Evolutionary conservation across 2,888 invertebrate species (phyloP), one percentile per base, ranked within the genome.

Genomic region (Thereva unica): DNA sequence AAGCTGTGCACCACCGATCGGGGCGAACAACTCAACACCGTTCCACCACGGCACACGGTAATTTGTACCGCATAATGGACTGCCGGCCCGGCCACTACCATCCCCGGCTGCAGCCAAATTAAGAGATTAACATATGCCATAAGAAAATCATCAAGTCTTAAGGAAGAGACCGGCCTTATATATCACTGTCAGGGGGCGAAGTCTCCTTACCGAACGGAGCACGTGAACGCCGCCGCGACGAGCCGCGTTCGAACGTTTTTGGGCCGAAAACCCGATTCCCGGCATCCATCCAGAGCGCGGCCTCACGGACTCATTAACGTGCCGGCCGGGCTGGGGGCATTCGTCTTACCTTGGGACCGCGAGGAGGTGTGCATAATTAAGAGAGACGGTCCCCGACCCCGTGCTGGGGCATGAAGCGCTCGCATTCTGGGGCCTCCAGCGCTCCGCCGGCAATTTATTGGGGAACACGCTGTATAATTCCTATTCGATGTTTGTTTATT

Each of bases 361-460:
- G 41, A 55, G 55, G 55, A 55, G 55, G 55, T 55, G 55, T 55
- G 55, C 55, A 55, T 55, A 55, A 55, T 55, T 55, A 55, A 55
- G 40, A 55, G 41, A 23, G 23, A 23, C 23, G 55, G 40, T 42
- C 54, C 54, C 54, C 40, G 10, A 8, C 54, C 12, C 55, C 41
- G 55, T 23, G 23, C 23, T 23, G 23, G 23, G 40, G 12, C 12
- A 41, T 10, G 40, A 3, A 23, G 5, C 23, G 55, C 40, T 41
- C 55, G 55, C 55, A 23, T 23, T 23, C 23, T 23, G 23, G 23
- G 23, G 23, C 23, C 55, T 12, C 9, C 41, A 55, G 55, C 41
- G 55, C 55, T 55, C 38, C 23, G 55, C 38, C 40, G 55, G 12
- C 12, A 55, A 55, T 55, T 55, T 55, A 55, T 55, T 55, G 55